A percentile compares a stretch with the other conserved stretches of the same genome.
Evolutionary conservation across 2,113 vertebrate species (phyloP).

Genomic region (Pagrus major): DNA sequence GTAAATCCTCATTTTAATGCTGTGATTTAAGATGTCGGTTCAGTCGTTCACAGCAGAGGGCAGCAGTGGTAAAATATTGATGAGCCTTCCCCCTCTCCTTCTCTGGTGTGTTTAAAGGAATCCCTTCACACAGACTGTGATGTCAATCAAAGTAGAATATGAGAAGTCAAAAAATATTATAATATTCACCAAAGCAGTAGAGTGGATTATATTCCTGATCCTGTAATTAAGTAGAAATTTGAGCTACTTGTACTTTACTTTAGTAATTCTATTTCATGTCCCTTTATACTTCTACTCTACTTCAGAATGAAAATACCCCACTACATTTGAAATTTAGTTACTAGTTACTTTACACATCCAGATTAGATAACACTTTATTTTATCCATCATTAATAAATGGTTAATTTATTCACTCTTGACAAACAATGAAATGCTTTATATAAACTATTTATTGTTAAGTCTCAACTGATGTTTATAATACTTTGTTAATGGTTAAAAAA

Average conservation of each 20-base stretch:
- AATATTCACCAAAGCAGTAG: not conserved
- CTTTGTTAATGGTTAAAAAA: no score
- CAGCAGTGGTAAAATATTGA: conserved; percentile 60
- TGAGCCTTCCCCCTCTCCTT: not conserved
- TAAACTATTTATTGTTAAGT: no score
- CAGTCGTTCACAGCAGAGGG: conserved; percentile 68
- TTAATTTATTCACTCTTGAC: no score
- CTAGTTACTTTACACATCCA: not conserved
- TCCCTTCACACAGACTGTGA: not conserved
- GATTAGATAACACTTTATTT: no score
- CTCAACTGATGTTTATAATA: no score
- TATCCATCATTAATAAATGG: no score
- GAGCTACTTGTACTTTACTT: no score
- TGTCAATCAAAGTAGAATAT: not conserved
- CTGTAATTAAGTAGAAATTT: not conserved
- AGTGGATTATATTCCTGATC: not conserved
- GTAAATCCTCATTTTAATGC: conserved; percentile 33
- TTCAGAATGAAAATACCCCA: not conserved
- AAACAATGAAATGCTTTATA: no score
- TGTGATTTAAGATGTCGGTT: conserved; percentile 39
- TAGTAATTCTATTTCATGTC: not conserved
- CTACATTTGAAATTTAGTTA: not conserved
- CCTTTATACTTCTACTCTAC: not conserved
- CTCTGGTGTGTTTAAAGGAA: not conserved
- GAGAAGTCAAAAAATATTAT: not conserved